Evolutionary conservation across 2,113 vertebrate species (phyloP).

Genomic region (Corynorhinus townsendii): DNA sequence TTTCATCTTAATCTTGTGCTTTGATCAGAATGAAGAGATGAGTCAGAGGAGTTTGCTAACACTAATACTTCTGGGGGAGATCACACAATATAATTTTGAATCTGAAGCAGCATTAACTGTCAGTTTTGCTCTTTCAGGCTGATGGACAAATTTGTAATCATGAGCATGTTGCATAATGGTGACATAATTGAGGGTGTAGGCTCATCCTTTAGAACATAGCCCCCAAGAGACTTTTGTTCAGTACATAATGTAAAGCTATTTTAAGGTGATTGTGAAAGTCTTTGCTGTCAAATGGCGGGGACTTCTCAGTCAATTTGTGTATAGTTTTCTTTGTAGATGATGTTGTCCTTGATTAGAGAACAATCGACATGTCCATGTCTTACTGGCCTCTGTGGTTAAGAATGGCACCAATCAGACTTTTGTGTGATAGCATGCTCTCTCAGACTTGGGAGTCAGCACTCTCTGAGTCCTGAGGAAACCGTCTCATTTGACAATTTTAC

Average conservation of each 20-base stretch:
- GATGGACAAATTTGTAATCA: slow-evolving; percentile 34
- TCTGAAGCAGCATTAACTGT: not conserved
- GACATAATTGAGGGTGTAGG: slow-evolving; percentile 48
- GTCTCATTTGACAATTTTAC: slow-evolving; percentile 23
- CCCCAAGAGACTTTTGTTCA: slow-evolving; percentile 20
- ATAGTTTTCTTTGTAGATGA: not conserved
- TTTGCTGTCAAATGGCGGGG: not conserved
- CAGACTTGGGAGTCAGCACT: not conserved
- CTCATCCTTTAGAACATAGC: slow-evolving; percentile 49
- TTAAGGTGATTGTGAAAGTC: slow-evolving; percentile 33
- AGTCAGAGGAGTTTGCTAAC: slow-evolving; percentile 25
- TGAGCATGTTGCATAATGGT: slow-evolving; percentile 21
- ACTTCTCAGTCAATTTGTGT: not conserved
- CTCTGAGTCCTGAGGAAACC: not conserved
- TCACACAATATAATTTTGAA: slow-evolving; percentile 11
- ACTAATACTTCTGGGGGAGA: not conserved
- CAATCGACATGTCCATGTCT: not conserved
- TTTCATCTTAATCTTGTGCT: slow-evolving; percentile 27
- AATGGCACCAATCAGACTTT: not conserved
- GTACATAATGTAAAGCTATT: slow-evolving; percentile 19
- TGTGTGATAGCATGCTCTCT: not conserved
- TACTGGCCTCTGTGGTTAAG: slow-evolving; percentile 14
- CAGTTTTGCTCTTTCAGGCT: slow-evolving; percentile 9
- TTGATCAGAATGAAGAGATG: slow-evolving; percentile 44
- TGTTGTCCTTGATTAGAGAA: not conserved